Conservation (phyloP, 1,140 invertebrate genomes). For the honey bee (Apis mellifera) region DNA sequence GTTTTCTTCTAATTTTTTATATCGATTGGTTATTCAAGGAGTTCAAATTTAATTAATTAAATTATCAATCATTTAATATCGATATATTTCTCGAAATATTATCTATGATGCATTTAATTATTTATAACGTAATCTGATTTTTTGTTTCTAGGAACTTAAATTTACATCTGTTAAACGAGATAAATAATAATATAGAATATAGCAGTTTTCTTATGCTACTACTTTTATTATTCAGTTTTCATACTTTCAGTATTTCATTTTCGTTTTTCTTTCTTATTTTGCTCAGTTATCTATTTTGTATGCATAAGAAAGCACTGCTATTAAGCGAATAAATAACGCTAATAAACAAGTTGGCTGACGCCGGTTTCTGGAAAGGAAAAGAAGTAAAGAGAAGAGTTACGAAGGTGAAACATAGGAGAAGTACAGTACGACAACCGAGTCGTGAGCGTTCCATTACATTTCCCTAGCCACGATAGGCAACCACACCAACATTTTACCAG, state of each 20-base stretch:
- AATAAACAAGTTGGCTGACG: not conserved
- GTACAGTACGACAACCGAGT: constrained; percentile 19
- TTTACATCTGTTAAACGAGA: not conserved
- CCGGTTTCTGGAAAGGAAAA: not conserved
- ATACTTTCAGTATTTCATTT: not conserved
- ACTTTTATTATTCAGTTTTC: not conserved
- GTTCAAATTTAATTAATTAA: no score
- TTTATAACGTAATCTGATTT: no score
- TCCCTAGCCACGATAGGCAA: constrained; percentile 25
- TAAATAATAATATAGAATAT: not conserved
- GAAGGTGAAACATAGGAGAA: not conserved
- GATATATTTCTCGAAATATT: no score
- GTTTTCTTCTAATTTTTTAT: no score
- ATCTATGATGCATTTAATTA: no score
- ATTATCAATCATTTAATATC: no score
- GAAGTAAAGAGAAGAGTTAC: constrained; percentile 32
- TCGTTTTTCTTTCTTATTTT: no score
- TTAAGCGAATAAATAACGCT: constrained; percentile 13
- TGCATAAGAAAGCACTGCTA: not conserved
- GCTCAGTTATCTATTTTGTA: not conserved
- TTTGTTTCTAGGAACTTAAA: no score
- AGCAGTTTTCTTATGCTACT: not conserved
- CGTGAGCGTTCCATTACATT: constrained; percentile 55
- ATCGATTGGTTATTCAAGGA: no score
- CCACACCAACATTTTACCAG: constrained; percentile 17